phyloP scores from a whole-genome alignment of 2,797 vertebrate species.

The Phylloscopus collybita region DNA sequence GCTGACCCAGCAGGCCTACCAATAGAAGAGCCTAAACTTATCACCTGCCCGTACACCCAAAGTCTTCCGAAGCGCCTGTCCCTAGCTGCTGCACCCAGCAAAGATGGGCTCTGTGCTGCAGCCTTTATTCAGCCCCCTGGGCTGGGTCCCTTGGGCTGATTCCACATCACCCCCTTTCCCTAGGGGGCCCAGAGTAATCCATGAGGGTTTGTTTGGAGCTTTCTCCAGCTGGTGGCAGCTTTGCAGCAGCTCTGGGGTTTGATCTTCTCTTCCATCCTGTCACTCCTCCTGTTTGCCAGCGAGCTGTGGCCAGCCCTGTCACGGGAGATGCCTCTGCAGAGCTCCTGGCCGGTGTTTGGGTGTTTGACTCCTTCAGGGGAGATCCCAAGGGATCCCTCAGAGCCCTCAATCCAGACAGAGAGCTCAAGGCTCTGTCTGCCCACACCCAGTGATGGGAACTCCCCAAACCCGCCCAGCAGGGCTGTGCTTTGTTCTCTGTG shows the following conservation, averaged over 20 bases:
- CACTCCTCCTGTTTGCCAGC: background rate
- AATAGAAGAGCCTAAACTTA: too few relatives aligned
- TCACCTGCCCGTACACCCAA: too few relatives aligned
- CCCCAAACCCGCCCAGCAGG: background rate
- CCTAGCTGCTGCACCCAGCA: too few relatives aligned
- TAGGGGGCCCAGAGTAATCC: background rate
- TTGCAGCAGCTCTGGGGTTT: background rate
- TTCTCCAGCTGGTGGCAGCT: constrained; percentile 34
- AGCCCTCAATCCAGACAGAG: constrained; percentile 13
- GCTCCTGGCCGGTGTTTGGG: background rate
- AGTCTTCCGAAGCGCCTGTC: too few relatives aligned
- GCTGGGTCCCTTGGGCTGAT: background rate
- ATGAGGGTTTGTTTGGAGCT: background rate
- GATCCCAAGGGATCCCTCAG: background rate
- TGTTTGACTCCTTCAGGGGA: background rate
- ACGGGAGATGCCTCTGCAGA: background rate
- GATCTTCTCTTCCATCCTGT: background rate
- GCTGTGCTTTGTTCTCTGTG: background rate
- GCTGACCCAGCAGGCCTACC: too few relatives aligned
- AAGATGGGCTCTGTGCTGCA: fast-evolving
- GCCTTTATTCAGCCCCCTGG: background rate
- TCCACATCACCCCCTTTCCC: background rate
- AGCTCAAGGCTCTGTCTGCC: constrained; percentile 6
- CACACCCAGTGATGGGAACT: background rate
- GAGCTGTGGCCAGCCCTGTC: background rate